Conservation (phyloP, 2,113 vertebrate species). For the Eptesicus fuscus region DNA sequence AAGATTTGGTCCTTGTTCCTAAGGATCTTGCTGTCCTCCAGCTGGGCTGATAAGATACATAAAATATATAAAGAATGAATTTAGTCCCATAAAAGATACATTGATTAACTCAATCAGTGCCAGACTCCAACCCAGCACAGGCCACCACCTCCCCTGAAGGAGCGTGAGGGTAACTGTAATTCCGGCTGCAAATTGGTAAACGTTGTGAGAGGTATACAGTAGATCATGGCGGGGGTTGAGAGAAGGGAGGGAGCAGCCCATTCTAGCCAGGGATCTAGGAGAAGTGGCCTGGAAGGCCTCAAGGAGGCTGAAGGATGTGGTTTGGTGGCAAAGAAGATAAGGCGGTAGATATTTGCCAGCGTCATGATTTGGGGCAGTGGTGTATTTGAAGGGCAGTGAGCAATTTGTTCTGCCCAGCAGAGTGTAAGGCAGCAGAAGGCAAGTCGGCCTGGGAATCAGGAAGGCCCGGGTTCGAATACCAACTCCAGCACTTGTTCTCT, state of each 20-base stretch:
- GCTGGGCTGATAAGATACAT: neutral
- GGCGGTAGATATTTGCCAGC: neutral
- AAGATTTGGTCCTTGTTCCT: slow-evolving; percentile 18
- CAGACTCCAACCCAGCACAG: neutral
- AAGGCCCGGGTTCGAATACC: neutral
- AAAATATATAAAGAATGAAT: slow-evolving; percentile 21
- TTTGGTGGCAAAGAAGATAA: neutral
- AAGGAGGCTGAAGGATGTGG: neutral
- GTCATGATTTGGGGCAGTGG: neutral
- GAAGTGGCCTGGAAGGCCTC: neutral
- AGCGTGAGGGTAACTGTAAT: neutral
- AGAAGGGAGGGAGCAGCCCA: neutral
- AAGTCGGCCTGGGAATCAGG: neutral
- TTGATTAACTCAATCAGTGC: neutral
- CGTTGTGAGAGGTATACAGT: neutral
- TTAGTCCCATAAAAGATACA: neutral
- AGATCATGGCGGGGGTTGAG: neutral
- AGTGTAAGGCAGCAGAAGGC: neutral
- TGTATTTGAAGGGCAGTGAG: neutral
- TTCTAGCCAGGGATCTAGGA: neutral
- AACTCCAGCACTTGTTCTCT: neutral
- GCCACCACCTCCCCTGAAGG: neutral
- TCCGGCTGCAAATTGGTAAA: neutral
- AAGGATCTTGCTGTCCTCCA: neutral
- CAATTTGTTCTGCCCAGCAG: neutral